Evolutionary conservation across 1,140 invertebrate genomes (phyloP), one percentile per base, ranked within the genome.

Genomic region (Philopotamus ludificatus): DNA sequence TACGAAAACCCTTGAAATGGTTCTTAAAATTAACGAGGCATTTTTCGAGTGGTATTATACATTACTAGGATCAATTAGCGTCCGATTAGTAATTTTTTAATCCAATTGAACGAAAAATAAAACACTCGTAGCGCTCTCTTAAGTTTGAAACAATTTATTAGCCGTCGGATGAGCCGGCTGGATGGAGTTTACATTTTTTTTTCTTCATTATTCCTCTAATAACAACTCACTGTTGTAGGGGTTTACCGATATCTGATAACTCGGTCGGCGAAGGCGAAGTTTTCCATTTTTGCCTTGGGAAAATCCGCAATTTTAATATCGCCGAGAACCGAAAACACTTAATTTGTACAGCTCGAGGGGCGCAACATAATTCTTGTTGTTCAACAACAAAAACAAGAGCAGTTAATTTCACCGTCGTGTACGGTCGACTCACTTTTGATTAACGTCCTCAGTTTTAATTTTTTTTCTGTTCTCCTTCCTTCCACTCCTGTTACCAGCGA

Each of bases 391-490:
- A 67, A 63, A 62, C 65, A 58, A 58, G 53, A 66, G 60, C 65
- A 67, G 60, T 67, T 67, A 67, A 63, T 67, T 67, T 44, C 50
- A 45, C 18, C 54, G 61, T 60, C 55, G 34, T 68, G 54, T 60
- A 63, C 61, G 23, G 54, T 16, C 26, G 45, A 58, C 54, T 62
- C 61, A 50, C 54, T 63, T 65, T 65, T 68, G 66, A 68, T 65
- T 68, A 68, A 68, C 66, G 66, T 65, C 42, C 66, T 49, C 66
- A 61, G 55, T 64, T 68, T 65, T 61, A 68, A 65, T 68, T 68
- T 60, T 64, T 45, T 58, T 59, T 44, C 26, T 53, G 3, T 26
- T 53, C 22, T 53, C 9, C 23, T 12, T 53, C 23, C 22, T 26
- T 16, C 44, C 18, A 7, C 15, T 20, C 44, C 34, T 39, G 34